Conservation (phyloP, 2,113 vertebrate genomes). For the Paracanthobrama guichenoti region DNA sequence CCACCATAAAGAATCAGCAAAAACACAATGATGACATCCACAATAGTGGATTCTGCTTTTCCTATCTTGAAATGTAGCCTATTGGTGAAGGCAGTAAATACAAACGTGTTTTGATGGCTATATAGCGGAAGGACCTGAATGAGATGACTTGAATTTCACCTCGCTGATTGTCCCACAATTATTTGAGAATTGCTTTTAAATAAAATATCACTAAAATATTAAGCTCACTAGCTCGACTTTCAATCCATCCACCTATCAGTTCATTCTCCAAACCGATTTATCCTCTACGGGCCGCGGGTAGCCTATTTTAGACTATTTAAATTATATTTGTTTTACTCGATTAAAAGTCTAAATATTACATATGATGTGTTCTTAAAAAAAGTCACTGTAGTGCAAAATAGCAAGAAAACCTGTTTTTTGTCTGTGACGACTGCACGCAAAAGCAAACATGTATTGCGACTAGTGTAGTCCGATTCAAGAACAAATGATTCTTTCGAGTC, state of each 20-base stretch:
- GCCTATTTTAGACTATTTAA: background rate
- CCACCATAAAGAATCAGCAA: no score
- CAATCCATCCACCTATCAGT: no score
- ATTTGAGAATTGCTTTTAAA: background rate
- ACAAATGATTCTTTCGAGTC: background rate
- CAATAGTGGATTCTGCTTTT: background rate
- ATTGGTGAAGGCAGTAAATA: background rate
- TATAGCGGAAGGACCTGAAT: background rate
- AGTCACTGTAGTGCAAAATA: background rate
- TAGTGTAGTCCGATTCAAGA: background rate
- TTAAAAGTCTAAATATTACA: background rate
- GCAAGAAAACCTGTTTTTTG: background rate
- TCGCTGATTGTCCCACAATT: background rate
- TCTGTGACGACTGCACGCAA: background rate
- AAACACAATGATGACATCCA: background rate
- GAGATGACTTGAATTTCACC: no score
- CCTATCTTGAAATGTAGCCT: background rate
- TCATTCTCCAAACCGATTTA: no score
- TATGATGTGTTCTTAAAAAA: background rate
- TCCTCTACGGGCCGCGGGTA: background rate
- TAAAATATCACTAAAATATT: background rate
- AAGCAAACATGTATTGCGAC: background rate
- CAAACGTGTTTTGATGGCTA: background rate
- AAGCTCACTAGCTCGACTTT: no score
- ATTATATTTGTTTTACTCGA: background rate